Percentiles rank a stretch among this genome's conserved stretches.
Evolutionary conservation across 2,888 invertebrate species (phyloP).

Genomic region (Drosophila subsilvestris): DNA sequence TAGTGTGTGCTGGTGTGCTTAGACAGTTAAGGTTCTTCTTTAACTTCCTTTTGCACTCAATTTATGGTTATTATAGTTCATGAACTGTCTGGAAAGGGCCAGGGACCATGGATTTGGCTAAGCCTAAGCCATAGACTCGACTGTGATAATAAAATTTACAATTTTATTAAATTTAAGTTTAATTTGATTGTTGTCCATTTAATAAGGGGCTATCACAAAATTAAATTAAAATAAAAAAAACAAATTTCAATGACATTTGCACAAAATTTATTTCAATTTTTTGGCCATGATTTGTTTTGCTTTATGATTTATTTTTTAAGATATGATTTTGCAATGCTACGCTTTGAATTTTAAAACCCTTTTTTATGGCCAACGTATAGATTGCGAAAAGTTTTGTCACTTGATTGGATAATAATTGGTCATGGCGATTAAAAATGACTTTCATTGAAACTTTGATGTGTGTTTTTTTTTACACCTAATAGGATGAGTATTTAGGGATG

Average conservation of each 20-base stretch:
- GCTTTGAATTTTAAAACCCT: neutral
- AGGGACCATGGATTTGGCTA: neutral
- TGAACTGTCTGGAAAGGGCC: slow-evolving; percentile 34
- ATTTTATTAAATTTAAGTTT: neutral
- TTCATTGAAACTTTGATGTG: neutral
- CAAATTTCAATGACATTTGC: neutral
- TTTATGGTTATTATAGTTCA: slow-evolving; percentile 52
- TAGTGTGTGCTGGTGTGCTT: slow-evolving; percentile 24
- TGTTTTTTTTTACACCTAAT: neutral
- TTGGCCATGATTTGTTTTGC: neutral
- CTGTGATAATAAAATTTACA: neutral
- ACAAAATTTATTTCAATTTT: slow-evolving; percentile 1
- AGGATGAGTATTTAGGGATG: neutral
- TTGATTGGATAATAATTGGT: neutral
- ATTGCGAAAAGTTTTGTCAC: slow-evolving; percentile 1
- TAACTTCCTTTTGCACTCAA: slow-evolving; percentile 37
- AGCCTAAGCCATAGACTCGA: neutral
- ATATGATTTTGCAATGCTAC: slow-evolving; percentile 1
- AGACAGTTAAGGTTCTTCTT: slow-evolving; percentile 12
- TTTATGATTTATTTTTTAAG: slow-evolving; percentile 1
- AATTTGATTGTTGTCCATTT: neutral
- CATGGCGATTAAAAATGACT: slow-evolving; percentile 1
- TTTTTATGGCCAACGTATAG: neutral
- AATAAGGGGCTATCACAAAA: neutral
- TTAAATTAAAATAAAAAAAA: neutral